Base-by-base conservation (phyloP, 1,140 invertebrate genomes). In the Daktulosphaira vitifoliae region DNA sequence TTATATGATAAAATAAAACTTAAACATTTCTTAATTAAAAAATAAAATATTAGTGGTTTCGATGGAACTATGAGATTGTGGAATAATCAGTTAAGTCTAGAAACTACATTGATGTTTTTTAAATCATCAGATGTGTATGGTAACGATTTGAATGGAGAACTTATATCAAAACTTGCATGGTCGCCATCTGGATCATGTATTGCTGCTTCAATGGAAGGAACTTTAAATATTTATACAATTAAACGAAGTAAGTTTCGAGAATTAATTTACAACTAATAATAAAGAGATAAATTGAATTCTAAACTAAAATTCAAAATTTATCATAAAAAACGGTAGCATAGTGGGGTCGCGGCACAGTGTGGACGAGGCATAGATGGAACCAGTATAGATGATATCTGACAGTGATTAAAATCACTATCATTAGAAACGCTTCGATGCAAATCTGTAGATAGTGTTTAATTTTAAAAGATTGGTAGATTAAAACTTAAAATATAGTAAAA, bases 51-150 rank as follows among this genome's bases (percentile, higher is more conserved):
- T 51, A 81, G 81, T 73, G 82, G 81, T 2, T 80, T 79, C 70
- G 83, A 85, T 75, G 80, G 82, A n/a, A 84, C 81, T n/a, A 78
- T 84, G 0, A 71, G 82, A n/a, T 71, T 83, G 5, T 84, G 82
- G 83, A 76, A 69, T 70, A 73, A 74, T 73, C 18, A 74, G 74
- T 65, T 74, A 73, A 39, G 73, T 71, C 15, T 82, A 38, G 81
- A 83, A 68, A 80, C 81, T 53, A 82, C 81, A 1, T 74, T 81
- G 29, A 76, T 83, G 13, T 84, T 84, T 70, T 77, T 80, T 68
- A 75, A 76, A 29, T 78, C 78, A 4, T 72, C 76, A n/a, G 75
- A 79, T 67, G 68, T 76, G 0, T 78, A 75, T 67, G 78, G 76
- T 15, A 79, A 77, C 68, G 78, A 82, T 33, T 68, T 82, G 18